Base-by-base conservation (phyloP, 2,113 vertebrate genomes). In the Sander lucioperca region DNA sequence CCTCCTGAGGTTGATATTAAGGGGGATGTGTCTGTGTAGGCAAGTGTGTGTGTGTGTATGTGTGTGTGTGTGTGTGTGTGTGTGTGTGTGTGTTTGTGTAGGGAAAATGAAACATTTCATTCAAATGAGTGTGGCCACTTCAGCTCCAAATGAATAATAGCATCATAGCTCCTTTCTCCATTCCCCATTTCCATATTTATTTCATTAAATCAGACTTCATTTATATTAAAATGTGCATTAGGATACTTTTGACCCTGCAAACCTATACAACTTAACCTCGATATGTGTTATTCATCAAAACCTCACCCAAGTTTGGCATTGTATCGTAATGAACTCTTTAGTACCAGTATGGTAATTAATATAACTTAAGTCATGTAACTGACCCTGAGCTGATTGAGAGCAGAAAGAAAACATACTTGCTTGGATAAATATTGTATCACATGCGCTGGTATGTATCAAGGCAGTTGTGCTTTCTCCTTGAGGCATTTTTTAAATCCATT, bases 81-180 rank as follows among this genome's bases (percentile, higher is more conserved):
- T 57, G 12, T 21, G 13, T 6, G 64, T 21, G 30, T 36, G 9
- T 7, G 30, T 36, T 30, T 12, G 18, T 16, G 33, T 33, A 0
- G 5, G 25, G 21, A 30, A 79, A 83, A 80, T 82, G 11, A 84
- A 75, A 80, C 63, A 81, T 86, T 75, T 54, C 39, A 84, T 89
- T 78, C 53, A 84, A 86, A 89, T 89, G 16, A 86, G 59, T 71
- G 77, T 30, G 61, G 71, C 65, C 80, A 82, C 86, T 87, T 59
- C 45, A 76, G 76, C 71, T 72, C 63, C 66, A 18, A 74, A 76
- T 84, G 78, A 79, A 74, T 82, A 82, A 84, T 84, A 23, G 64
- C 79, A 74, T 56, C n/a, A 27, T n/a, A 54, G 25, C 48, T 21
- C 39, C 14, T 21, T 56, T 68, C 50, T 85, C 47, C 6, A 56